Base-by-base conservation (phyloP, 23 tunicate species). In the Halocynthia roretzi region DNA sequence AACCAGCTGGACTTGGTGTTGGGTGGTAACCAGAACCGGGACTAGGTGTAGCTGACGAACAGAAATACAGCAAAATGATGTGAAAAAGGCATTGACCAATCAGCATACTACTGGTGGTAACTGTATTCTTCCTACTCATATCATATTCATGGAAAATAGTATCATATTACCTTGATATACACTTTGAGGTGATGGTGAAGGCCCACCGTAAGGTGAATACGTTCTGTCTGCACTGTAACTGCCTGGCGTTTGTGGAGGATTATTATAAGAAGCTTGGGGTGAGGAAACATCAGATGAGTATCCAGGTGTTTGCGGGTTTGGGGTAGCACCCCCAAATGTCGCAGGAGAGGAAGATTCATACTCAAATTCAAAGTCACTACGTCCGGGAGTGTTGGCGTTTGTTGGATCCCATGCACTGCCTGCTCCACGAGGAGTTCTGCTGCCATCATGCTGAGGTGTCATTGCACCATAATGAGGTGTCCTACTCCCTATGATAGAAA, bases 371-470 rank as follows among this genome's bases (percentile, higher is more conserved):
- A 85, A 92, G 61, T 86, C 84, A 54, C 76, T 82, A 7, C 87
- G 78, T 6, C 92, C 87, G 7, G 98, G 98, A 54, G 98, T 92
- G 78, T 86, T 92, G 4, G 92, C 76, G 61, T 86, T 86, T 5
- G 91, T 92, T 52, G 98, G 92, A 70, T 92, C 98, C 98, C 98
- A 92, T 18, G 98, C 98, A 68, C 87, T 86, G 17, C 92, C 98
- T 8, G 87, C 87, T 21, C 91, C 89, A 17, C 88, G 83, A 6
- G 99, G 99, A 9, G 99, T 96, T 58, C 96, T 81, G 62, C 89
- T 86, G 6, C 99, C 99, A 66, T 96, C 99, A 56, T 96, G 95
- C 70, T 82, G 81, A 0, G 99, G 99, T 57, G 99, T 96, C 64
- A 86, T 93, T 5, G 89, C 76, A 11, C 99, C 99, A 61, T 88